Evolutionary conservation across 2,888 invertebrate species (phyloP).

Genomic region (Tuta absoluta): DNA sequence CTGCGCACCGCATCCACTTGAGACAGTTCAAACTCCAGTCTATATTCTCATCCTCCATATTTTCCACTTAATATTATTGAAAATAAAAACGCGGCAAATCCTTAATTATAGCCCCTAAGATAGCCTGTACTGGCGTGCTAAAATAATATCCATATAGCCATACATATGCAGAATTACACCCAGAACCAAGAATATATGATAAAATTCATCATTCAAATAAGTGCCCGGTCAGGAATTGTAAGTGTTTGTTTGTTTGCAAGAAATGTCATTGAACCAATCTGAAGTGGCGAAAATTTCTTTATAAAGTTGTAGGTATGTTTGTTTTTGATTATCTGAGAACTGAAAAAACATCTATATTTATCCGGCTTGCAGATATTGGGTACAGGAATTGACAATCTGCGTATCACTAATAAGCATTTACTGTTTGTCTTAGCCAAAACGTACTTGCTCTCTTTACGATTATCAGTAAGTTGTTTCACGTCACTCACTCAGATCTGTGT

Average conservation of each 20-base stretch:
- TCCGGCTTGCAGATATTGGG: not conserved
- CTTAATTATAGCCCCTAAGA: too few species aligned
- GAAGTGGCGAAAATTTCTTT: not conserved
- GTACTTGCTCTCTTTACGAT: too few species aligned
- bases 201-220: too few species aligned
- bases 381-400: not conserved
- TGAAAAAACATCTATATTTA: slow-evolving; percentile 1
- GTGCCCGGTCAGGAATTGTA: too few species aligned
- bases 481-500: too few species aligned
- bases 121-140: too few species aligned
- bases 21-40: not conserved
- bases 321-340: not conserved
- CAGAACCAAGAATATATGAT: too few species aligned
- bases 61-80: not conserved
- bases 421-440: too few species aligned
- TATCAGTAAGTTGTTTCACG: too few species aligned
- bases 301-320: not conserved
- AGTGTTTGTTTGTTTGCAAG: not conserved
- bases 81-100: not conserved
- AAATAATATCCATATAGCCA: too few species aligned
- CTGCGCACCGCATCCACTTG: not conserved
- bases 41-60: not conserved
- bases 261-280: not conserved
- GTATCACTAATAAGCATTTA: not conserved
- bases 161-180: too few species aligned